A percentile compares a stretch with the other conserved stretches of the same genome.
These are phyloP conservation scores for Haliclona indistincta DNA, from an alignment of 37 sponge, comb jelly and placozoan genomes.

Conservation along the genomic window DNA sequence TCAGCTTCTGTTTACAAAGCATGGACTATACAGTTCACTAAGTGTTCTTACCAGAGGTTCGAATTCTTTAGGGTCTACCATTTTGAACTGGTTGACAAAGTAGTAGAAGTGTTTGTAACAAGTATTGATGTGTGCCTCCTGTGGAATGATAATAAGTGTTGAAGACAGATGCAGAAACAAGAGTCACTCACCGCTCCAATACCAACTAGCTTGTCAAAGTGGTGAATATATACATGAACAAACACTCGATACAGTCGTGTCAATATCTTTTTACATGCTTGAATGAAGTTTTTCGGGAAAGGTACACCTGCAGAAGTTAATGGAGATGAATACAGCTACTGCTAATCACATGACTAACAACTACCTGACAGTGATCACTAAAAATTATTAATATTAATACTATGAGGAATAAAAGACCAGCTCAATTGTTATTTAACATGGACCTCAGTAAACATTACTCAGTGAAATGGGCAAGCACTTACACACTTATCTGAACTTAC, in stretches of 20 bases:
- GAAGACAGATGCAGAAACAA: neutral
- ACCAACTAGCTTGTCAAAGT: constrained; percentile 80
- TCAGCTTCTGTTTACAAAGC: neutral
- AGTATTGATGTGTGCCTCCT: constrained; percentile 92
- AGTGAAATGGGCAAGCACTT: neutral
- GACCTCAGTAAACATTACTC: neutral
- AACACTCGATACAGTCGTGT: constrained; percentile 90
- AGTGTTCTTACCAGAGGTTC: constrained; percentile 89
- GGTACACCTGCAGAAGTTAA: constrained; percentile 56
- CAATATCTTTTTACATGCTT: constrained; percentile 85
- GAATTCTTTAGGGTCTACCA: constrained; percentile 81
- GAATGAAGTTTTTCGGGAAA: constrained; percentile 84
- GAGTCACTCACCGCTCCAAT: constrained; percentile 83
- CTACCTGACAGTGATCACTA: too few species aligned
- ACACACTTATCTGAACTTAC: constrained; percentile 26
- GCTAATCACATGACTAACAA: neutral
- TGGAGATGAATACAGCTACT: neutral
- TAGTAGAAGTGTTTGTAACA: constrained; percentile 96
- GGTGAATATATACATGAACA: constrained; percentile 95
- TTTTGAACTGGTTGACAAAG: constrained; percentile 74
- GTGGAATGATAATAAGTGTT: neutral
- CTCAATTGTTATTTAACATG: neutral
- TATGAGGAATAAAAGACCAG: neutral
- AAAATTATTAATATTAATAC: too few species aligned
- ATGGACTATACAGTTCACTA: neutral